Evolutionary conservation across 2,888 invertebrate genomes (phyloP), one percentile per base, ranked within the genome.

Genomic region (Epirrita christyi): DNA sequence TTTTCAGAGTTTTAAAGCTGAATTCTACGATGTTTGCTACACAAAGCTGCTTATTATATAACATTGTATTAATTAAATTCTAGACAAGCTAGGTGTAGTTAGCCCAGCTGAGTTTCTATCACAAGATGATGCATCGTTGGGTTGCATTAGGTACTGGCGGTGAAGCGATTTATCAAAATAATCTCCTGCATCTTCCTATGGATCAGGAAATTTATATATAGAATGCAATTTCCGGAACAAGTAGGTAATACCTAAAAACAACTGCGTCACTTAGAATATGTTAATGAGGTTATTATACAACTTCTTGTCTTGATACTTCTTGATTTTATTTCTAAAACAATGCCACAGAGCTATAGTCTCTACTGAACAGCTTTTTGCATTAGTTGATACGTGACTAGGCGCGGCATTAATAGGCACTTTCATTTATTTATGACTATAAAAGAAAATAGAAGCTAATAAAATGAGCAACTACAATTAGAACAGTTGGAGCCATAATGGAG

Each of bases 151-250:
- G 13, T 10, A 10, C 27, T n/a, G n/a, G n/a, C n/a, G n/a, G n/a
- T 21, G 44, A 44, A 36, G 28, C 49, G 41, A 55, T 45, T 40
- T 44, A 41, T 56, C 50, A 41, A 41, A 41, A 34, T 50, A 45
- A 45, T 49, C 40, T 40, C 10, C 49, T 34, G 28, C 8, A 10
- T 8, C 41, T 40, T 8, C 10, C 11, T 47, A 36, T 21, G 28
- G 28, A 13, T 38, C 37, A 13, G 28, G n/a, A n/a, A 40, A 46
- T 13, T 46, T 53, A 29, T 32, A 14, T 40, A n/a, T n/a, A n/a
- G n/a, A n/a, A n/a, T n/a, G n/a, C n/a, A n/a, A n/a, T n/a, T n/a
- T n/a, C n/a, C n/a, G n/a, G n/a, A n/a, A 21, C 21, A 21, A 21
- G 21, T 21, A 21, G 4, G 2, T 21, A 21, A 21, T 32, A n/a